Base-by-base conservation (phyloP, 1,140 invertebrate species). In the Meteorus sp. region DNA sequence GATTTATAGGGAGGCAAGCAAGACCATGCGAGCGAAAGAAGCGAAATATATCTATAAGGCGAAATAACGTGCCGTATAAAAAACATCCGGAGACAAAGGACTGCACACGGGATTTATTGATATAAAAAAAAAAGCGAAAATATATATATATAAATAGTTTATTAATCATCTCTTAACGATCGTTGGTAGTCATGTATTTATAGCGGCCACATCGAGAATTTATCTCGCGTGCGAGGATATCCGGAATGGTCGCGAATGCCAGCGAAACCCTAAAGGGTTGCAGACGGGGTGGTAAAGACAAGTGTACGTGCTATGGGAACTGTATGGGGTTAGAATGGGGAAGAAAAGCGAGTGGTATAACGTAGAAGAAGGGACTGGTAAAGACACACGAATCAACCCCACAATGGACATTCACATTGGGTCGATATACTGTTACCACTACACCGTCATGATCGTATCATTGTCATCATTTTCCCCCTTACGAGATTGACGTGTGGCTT, bases 1-100 rank as follows among this genome's bases (percentile, higher is more conserved):
- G 78, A 81, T 81, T 81, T 81, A 81, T 81, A 75, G 77, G 70
- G 66, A 62, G 63, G 65, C 52, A 51, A 65, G 61, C 56, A 60
- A 59, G 56, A 59, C 44, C 41, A 56, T 50, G 45, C 27, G 37
- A 22, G 35, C 47, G 37, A 17, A 31, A 7, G 8, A 19, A 35
- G 45, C 17, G 23, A 33, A 29, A 56, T 35, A 43, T 50, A 56
- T 43, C 15, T n/a, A 44, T 44, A 19, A 13, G 13, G 35, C 13
- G 15, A 43, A 43, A 19, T 43, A 43, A 43, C 15, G 39, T 17
- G 27, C 27, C 27, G 9, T 9, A 29, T 5, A 29, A 29, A 43
- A 43, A 43, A 19, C 6, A 43, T 43, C 19, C 15, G 9, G n/a
- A 43, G 39, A 43, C 39, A 43, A 43, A 43, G 15, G 39, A 43